Evolutionary conservation across 2,888 invertebrate species (phyloP), one percentile per base, ranked within the genome.

Genomic region (Herminia tarsipennalis): DNA sequence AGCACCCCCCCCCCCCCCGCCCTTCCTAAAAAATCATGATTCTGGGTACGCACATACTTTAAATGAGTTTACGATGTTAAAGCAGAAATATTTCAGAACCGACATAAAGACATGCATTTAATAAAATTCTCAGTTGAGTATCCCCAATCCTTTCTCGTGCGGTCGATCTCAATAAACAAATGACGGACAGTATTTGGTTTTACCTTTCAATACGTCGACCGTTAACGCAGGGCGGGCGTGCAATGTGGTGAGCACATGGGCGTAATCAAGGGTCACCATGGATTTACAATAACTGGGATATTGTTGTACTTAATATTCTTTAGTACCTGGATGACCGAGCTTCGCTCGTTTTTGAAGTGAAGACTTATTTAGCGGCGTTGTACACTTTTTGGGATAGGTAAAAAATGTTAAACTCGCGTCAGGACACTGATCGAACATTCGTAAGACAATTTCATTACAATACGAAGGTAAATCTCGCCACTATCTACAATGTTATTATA

Each of bases 191-290:
- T 76, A 73, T 76, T 71, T 76, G 62, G 71, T 67, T 70, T 67
- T 67, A 76, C 73, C 76, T 78, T 74, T 73, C 76, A 77, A 76
- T 76, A 68, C 64, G 70, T 67, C 56, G 61, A 56, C 71, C 60
- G 70, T 74, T 66, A 67, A 60, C 70, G 63, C 66, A 62, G 61
- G 60, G 54, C 53, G 56, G 68, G 67, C 68, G 56, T 79, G 71
- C 84, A 86, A 87, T 86, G 78, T 87, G 87, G 83, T 60, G 55
- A 70, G 69, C 87, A 87, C 81, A 83, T 88, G 87, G 76, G 72
- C 57, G 49, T 40, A 9, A 42, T 27, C 32, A 14, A 18, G 13
- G 27, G 48, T 43, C 12, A 25, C 68, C 69, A 74, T 66, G 57
- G 54, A 49, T 57, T 34, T 38, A 14, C 22, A 14, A 45, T 32